Conservation (phyloP, 2,113 vertebrate genomes). For the Megalops atlanticus region DNA sequence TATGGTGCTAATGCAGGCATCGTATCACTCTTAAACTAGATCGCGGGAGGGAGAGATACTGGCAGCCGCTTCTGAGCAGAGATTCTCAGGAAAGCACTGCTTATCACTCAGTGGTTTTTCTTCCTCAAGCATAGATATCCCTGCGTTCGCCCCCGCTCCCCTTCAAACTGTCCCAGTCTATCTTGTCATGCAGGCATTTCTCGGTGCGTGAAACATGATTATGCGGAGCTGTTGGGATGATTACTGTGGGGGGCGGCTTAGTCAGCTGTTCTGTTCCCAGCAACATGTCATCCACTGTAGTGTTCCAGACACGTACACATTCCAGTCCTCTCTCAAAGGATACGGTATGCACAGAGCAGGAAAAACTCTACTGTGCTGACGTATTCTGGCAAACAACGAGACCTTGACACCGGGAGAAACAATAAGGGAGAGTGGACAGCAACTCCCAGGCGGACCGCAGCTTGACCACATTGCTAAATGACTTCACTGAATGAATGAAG, state of each 20-base stretch:
- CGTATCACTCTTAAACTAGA: background rate
- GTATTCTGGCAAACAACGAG: background rate
- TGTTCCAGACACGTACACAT: too few species aligned
- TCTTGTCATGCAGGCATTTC: constrained; percentile 3
- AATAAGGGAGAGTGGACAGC: background rate
- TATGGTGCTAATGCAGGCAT: too few species aligned
- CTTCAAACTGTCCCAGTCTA: background rate
- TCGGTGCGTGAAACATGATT: background rate
- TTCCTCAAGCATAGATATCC: background rate
- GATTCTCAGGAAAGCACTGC: background rate
- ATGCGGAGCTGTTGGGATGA: background rate
- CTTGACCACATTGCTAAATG: background rate
- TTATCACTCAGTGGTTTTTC: background rate
- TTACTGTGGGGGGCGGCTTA: constrained; percentile 2
- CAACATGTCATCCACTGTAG: background rate
- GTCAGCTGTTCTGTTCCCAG: background rate
- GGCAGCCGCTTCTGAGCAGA: background rate
- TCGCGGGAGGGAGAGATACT: background rate
- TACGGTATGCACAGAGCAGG: background rate
- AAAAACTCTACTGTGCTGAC: background rate
- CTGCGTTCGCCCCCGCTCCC: background rate
- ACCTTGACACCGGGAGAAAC: background rate
- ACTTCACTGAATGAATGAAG: too few species aligned
- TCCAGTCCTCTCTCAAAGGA: background rate
- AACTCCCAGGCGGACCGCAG: too few species aligned